A percentile compares a stretch with the other conserved stretches of the same genome.
These are phyloP conservation scores for Cuculus canorus DNA, from an alignment of 2,797 vertebrate species.

Conservation along the genomic window DNA sequence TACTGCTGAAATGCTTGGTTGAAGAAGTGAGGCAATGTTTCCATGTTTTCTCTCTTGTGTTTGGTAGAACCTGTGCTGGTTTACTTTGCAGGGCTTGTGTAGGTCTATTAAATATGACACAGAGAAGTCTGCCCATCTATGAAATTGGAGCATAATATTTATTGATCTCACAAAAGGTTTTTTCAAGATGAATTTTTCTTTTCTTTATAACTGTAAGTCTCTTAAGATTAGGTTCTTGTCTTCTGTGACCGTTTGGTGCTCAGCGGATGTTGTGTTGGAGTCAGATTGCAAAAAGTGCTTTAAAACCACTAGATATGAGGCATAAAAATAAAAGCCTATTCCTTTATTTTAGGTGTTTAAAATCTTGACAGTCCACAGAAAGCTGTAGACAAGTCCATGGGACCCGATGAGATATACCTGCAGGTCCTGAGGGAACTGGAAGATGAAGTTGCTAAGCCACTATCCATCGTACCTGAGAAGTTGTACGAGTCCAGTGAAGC, in stretches of 20 bases:
- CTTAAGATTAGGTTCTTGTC: background rate
- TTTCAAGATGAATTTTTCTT: background rate
- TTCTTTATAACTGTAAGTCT: background rate
- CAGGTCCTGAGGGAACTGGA: too few relatives aligned
- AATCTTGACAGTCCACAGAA: background rate
- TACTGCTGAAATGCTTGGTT: background rate
- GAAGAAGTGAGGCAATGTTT: background rate
- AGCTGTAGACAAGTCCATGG: background rate
- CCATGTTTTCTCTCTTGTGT: background rate
- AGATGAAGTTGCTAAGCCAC: too few relatives aligned
- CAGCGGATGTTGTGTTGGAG: background rate
- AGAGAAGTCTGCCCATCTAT: background rate
- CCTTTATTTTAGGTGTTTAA: background rate
- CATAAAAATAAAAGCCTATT: background rate
- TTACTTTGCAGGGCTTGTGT: background rate
- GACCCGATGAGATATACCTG: too few relatives aligned
- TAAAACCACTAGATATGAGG: background rate
- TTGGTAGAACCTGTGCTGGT: background rate
- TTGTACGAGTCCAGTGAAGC: too few relatives aligned
- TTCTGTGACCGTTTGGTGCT: background rate
- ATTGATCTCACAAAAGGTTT: rapidly evolving
- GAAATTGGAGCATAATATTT: background rate
- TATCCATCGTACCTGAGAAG: too few relatives aligned
- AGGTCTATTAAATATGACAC: background rate
- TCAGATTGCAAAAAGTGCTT: background rate